phyloP scores from a whole-genome alignment of 2,888 invertebrate species.

The Mactromeris polynyma region DNA sequence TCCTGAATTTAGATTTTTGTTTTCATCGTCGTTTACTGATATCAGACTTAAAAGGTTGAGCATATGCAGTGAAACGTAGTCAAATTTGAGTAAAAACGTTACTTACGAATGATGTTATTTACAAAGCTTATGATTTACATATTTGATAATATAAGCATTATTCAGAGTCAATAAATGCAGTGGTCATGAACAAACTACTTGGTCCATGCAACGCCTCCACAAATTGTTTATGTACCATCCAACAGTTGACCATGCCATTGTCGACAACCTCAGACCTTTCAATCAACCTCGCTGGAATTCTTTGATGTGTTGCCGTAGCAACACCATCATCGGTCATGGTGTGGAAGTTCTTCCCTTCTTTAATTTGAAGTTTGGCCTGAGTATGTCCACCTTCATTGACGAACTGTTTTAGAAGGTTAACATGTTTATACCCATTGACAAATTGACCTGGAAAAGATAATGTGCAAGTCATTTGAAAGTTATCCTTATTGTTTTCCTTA shows the following conservation, averaged over 20 bases:
- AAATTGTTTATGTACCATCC: slow-evolving; percentile 58
- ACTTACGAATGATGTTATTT: neutral
- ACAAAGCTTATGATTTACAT: neutral
- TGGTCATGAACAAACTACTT: slow-evolving; percentile 17
- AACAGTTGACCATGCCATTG: slow-evolving; percentile 50
- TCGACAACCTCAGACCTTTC: slow-evolving; percentile 45
- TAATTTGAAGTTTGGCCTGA: slow-evolving; percentile 55
- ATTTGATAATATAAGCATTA: neutral
- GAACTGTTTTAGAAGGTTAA: slow-evolving; percentile 44
- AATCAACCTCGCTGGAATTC: slow-evolving; percentile 48
- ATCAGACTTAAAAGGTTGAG: too few species aligned
- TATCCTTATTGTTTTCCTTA: too few species aligned
- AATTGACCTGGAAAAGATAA: slow-evolving; percentile 57
- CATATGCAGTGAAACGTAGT: neutral
- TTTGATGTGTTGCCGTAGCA: slow-evolving; percentile 27
- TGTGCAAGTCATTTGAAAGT: too few species aligned
- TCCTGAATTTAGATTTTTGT: too few species aligned
- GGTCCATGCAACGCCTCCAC: slow-evolving; percentile 32
- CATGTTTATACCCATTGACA: slow-evolving; percentile 63
- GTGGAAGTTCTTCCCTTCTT: slow-evolving; percentile 25
- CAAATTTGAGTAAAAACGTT: neutral
- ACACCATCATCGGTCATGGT: neutral
- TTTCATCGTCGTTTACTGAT: too few species aligned
- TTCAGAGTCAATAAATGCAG: neutral
- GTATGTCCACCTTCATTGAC: slow-evolving; percentile 38